Conservation (phyloP, 2,888 invertebrate genomes). For the Bombylius major region DNA sequence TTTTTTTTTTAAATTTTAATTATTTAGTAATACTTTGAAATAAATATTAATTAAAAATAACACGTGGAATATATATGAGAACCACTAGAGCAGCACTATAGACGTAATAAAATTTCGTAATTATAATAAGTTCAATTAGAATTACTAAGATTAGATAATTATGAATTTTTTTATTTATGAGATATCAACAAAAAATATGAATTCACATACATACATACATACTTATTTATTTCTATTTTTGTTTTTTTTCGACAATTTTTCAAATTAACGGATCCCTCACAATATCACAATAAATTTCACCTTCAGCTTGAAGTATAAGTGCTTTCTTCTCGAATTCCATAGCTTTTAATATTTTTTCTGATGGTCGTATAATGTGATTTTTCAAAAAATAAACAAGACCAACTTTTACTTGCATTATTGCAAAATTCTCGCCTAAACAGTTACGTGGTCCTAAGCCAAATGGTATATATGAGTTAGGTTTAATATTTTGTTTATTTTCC, state of each 20-base stretch:
- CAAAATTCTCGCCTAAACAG: constrained; percentile 34
- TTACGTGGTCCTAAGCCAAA: constrained; percentile 31
- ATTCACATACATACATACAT: too few species aligned
- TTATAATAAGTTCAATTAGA: too few species aligned
- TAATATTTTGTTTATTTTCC: constrained; percentile 25
- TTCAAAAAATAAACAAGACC: constrained; percentile 29
- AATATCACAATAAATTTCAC: constrained; percentile 24
- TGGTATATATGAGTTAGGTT: constrained; percentile 29
- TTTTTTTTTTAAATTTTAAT: too few species aligned
- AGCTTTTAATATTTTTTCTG: constrained; percentile 16
- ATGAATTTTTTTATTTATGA: too few species aligned
- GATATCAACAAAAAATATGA: too few species aligned
- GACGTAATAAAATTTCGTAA: too few species aligned
- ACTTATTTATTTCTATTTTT: too few species aligned
- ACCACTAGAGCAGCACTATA: too few species aligned
- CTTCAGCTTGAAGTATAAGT: constrained; percentile 22
- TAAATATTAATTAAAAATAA: too few species aligned
- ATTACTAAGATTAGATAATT: too few species aligned
- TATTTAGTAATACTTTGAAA: too few species aligned
- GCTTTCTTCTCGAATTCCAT: constrained; percentile 26
- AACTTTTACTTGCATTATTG: constrained; percentile 27
- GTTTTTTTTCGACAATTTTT: background rate
- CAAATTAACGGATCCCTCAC: constrained; percentile 21
- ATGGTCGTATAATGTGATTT: constrained; percentile 25
- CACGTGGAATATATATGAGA: too few species aligned